Evolutionary conservation across 2,888 invertebrate genomes (phyloP).

Genomic region (Caenorhabditis sp.): DNA sequence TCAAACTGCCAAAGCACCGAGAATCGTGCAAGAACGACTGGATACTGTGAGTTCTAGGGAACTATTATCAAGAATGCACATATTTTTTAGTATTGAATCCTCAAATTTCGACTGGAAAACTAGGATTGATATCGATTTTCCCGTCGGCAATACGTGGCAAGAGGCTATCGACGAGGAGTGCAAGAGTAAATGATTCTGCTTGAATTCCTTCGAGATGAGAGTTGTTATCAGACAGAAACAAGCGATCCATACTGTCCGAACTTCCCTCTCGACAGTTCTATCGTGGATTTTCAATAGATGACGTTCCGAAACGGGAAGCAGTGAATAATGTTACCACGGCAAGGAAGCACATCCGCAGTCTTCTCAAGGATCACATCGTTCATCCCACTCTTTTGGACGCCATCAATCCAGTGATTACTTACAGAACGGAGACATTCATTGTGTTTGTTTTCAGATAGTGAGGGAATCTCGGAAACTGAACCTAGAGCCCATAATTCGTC

Average conservation of each 20-base stretch:
- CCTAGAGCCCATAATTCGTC: background rate
- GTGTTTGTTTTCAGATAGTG: background rate
- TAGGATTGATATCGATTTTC: background rate
- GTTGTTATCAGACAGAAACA: background rate
- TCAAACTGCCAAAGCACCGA: too few relatives aligned
- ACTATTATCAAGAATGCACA: too few relatives aligned
- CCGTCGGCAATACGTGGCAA: background rate
- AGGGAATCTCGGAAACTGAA: background rate
- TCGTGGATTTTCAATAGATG: too few relatives aligned
- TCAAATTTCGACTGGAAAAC: background rate
- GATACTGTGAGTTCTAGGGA: too few relatives aligned
- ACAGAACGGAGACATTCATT: background rate
- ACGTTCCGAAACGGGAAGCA: too few relatives aligned
- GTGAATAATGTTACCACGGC: too few relatives aligned
- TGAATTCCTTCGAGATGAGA: background rate
- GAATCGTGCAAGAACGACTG: too few relatives aligned
- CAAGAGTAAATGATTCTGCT: too few relatives aligned
- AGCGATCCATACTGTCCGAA: background rate
- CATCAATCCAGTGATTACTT: too few relatives aligned
- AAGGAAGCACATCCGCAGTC: too few relatives aligned
- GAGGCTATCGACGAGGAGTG: background rate
- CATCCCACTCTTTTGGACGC: background rate
- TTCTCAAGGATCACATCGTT: too few relatives aligned
- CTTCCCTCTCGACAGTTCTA: too few relatives aligned
- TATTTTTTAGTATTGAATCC: background rate